These are phyloP conservation scores for Mesorhabditis sp. DNA, from an alignment of 2,888 invertebrate genomes.

Conservation along the genomic window DNA sequence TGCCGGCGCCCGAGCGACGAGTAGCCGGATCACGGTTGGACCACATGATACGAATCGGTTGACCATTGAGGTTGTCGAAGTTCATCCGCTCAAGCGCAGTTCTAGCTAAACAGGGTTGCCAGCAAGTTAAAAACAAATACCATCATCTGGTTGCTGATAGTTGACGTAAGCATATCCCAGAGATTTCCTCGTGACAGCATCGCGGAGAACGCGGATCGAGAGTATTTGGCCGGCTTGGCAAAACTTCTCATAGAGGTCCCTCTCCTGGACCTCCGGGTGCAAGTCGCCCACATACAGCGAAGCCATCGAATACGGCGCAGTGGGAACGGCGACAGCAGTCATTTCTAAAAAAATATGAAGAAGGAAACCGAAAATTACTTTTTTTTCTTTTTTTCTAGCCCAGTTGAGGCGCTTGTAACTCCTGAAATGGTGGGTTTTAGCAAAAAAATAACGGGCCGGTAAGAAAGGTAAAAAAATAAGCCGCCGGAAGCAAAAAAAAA, in stretches of 20 bases:
- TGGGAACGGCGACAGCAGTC: slow-evolving; percentile 6
- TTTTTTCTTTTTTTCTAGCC: too few species aligned
- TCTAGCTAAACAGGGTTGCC: slow-evolving; percentile 69
- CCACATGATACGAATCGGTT: slow-evolving; percentile 99
- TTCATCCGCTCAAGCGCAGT: slow-evolving; percentile 99
- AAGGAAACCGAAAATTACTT: too few species aligned
- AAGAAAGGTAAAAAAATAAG: too few species aligned
- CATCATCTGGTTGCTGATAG: slow-evolving; percentile 98
- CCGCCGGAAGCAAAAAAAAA: too few species aligned
- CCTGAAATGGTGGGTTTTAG: too few species aligned
- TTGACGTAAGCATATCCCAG: slow-evolving; percentile 99
- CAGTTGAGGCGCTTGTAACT: too few species aligned
- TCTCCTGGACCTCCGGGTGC: slow-evolving; percentile 94
- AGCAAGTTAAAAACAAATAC: slow-evolving; percentile 63
- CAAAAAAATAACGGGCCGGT: too few species aligned
- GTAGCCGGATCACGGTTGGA: slow-evolving; percentile 83
- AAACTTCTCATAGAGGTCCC: slow-evolving; percentile 98
- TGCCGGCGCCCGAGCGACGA: slow-evolving; percentile 95
- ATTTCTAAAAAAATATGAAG: too few species aligned
- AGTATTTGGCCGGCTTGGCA: slow-evolving; percentile 95
- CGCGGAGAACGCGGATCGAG: slow-evolving; percentile 96
- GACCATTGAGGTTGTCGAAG: slow-evolving; percentile 92
- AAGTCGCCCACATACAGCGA: slow-evolving; percentile 98
- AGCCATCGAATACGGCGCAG: slow-evolving; percentile 71
- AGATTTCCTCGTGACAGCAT: slow-evolving; percentile 92